Evolutionary conservation across 1,140 invertebrate genomes (phyloP).

Genomic region (Phocides pigmalion): DNA sequence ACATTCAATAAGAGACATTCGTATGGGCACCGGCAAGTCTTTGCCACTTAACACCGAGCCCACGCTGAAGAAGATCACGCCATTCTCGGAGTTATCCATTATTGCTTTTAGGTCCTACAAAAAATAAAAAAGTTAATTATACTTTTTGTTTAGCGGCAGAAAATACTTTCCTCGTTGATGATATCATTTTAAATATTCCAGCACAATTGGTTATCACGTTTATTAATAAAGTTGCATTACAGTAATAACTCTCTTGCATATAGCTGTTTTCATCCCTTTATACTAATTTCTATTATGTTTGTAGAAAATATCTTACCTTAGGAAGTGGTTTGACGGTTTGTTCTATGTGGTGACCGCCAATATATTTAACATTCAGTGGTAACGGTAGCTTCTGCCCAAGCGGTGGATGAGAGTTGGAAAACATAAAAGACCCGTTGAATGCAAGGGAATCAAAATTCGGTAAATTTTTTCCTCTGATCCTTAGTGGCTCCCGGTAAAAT

Average conservation of each 20-base stretch:
- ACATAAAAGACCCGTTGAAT: constrained; percentile 48
- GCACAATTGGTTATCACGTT: too few relatives aligned
- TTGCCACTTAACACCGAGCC: constrained; percentile 83
- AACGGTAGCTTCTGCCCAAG: constrained; percentile 46
- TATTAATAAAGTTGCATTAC: too few relatives aligned
- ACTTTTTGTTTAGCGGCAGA: too few relatives aligned
- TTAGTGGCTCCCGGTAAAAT: constrained; percentile 39
- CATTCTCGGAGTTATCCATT: constrained; percentile 82
- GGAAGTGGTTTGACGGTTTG: constrained; percentile 29
- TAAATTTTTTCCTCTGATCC: constrained; percentile 33
- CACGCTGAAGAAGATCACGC: constrained; percentile 85
- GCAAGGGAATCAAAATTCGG: constrained; percentile 45
- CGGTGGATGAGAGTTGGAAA: constrained; percentile 52
- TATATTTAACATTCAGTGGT: constrained; percentile 49
- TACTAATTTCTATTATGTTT: not conserved
- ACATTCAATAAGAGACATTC: constrained; percentile 50
- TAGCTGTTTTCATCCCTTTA: not conserved
- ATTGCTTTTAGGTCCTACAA: constrained; percentile 75
- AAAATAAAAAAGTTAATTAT: not conserved
- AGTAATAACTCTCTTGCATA: not conserved
- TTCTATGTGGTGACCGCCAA: constrained; percentile 52
- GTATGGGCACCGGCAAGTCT: constrained; percentile 72
- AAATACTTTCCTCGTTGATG: too few relatives aligned
- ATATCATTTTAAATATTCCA: too few relatives aligned
- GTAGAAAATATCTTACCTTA: constrained; percentile 37